phyloP scores from a whole-genome alignment of 1,140 invertebrate species.

The Trachymyrmex septentrionalis region DNA sequence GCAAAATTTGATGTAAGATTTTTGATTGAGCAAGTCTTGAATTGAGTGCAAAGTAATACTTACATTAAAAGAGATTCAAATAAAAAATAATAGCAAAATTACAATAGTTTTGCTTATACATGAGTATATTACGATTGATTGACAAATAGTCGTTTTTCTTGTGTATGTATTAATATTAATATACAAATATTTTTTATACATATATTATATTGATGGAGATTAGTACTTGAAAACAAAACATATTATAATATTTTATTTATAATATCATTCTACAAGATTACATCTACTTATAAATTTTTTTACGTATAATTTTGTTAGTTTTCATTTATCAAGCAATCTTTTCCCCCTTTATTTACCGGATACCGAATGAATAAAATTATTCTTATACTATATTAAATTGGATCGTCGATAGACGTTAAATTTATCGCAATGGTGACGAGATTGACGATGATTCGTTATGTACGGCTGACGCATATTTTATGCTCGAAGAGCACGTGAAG shows the following conservation, averaged over 20 bases:
- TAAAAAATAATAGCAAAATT: too few relatives aligned
- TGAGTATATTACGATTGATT: too few relatives aligned
- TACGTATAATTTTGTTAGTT: not conserved
- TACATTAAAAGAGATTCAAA: too few relatives aligned
- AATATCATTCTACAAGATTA: not conserved
- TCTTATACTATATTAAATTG: constrained; percentile 5
- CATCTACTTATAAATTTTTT: not conserved
- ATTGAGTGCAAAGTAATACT: too few relatives aligned
- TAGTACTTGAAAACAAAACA: not conserved
- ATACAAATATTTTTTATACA: not conserved
- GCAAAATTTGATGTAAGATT: too few relatives aligned
- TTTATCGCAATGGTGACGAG: not conserved
- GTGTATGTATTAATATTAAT: too few relatives aligned
- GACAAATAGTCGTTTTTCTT: too few relatives aligned
- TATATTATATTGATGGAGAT: not conserved
- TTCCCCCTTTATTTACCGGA: too few relatives aligned
- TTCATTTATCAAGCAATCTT: not conserved
- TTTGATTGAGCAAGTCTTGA: too few relatives aligned
- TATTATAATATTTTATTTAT: not conserved
- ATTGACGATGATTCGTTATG: constrained; percentile 70
- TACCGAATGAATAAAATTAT: not conserved
- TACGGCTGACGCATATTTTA: constrained; percentile 77
- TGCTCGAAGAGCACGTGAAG: constrained; percentile 62
- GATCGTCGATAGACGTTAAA: not conserved
- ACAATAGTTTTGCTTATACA: too few relatives aligned